Conservation (phyloP, 92 coral and sea anemone genomes). For the Bergia puertoricense region DNA sequence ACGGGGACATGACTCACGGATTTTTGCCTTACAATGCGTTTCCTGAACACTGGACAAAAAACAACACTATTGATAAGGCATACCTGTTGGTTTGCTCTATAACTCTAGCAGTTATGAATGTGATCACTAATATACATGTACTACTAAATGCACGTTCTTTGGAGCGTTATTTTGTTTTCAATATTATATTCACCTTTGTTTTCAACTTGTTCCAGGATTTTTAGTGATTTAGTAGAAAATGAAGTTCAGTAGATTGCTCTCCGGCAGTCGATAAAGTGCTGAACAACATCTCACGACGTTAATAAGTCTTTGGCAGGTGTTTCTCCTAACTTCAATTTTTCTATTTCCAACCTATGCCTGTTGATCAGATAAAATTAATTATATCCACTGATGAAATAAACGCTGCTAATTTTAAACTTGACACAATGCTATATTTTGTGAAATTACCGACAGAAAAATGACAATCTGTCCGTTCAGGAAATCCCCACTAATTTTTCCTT, state of each 20-base stretch:
- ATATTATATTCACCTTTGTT: not conserved
- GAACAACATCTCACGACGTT: not conserved
- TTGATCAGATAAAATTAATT: not conserved
- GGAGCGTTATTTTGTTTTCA: not conserved
- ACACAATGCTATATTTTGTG: not conserved
- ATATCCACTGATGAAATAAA: not conserved
- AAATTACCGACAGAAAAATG: not conserved
- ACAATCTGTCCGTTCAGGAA: not conserved
- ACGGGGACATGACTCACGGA: not conserved
- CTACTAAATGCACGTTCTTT: not conserved
- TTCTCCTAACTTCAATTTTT: not conserved
- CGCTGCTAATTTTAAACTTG: not conserved
- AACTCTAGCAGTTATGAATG: not conserved
- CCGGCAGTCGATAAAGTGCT: not conserved
- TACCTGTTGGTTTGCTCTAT: not conserved
- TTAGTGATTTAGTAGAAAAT: not conserved
- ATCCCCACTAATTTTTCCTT: not conserved
- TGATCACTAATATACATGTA: not conserved
- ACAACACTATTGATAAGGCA: no score
- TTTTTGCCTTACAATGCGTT: not conserved
- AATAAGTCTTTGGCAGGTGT: conserved; percentile 6
- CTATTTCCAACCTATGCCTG: not conserved
- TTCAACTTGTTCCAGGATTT: not conserved
- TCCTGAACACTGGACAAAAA: not conserved
- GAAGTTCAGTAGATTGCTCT: not conserved